phyloP scores from a whole-genome alignment of 2,888 invertebrate genomes.

The Parochlus steinenii region DNA sequence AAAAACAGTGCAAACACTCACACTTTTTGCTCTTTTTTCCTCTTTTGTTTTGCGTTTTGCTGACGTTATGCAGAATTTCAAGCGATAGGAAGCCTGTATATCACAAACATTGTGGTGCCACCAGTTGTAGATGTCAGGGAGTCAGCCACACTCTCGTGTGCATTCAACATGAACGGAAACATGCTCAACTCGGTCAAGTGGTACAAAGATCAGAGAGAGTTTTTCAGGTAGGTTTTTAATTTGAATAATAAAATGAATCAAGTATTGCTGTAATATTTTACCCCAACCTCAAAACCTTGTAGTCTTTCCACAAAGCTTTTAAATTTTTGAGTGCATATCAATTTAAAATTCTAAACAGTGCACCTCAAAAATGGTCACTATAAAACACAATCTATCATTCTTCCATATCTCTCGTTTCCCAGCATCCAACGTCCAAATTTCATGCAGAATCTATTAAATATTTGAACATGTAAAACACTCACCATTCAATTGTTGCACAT shows the following conservation, averaged over 20 bases:
- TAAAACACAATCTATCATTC: not conserved
- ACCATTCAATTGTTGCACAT: too few relatives aligned
- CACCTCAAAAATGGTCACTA: not conserved
- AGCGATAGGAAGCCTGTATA: constrained; percentile 21
- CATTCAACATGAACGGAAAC: constrained; percentile 30
- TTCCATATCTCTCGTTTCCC: not conserved
- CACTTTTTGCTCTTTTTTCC: too few relatives aligned
- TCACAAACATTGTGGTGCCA: constrained; percentile 29
- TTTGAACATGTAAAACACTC: too few relatives aligned
- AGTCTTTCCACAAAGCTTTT: not conserved
- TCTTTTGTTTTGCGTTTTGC: too few relatives aligned
- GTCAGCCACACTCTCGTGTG: constrained; percentile 28
- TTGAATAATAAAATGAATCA: not conserved
- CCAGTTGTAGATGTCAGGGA: constrained; percentile 29
- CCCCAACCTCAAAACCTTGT: not conserved
- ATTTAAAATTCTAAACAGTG: too few relatives aligned
- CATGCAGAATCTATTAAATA: too few relatives aligned
- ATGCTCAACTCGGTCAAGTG: constrained; percentile 31
- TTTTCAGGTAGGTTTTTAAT: constrained; percentile 26
- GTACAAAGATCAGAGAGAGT: constrained; percentile 30
- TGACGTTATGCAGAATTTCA: too few relatives aligned
- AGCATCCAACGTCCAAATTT: too few relatives aligned
- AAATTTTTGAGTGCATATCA: too few relatives aligned
- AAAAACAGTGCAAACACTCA: too few relatives aligned
- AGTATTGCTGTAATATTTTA: not conserved